phyloP scores from a whole-genome alignment of 1,140 invertebrate genomes.

The Heliconius himera region DNA sequence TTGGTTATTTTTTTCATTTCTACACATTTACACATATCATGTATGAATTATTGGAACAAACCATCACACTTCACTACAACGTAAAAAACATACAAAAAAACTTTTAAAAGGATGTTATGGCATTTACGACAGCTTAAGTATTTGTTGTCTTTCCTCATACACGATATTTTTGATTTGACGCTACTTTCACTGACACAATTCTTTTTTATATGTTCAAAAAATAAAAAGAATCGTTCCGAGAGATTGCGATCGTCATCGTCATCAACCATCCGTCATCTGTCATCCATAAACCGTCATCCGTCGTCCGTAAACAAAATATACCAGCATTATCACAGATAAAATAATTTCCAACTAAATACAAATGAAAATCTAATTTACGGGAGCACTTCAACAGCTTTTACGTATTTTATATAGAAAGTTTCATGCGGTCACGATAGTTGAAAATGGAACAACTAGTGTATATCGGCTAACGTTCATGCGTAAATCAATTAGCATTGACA shows the following conservation, averaged over 20 bases:
- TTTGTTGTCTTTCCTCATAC: no score
- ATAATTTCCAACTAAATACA: not conserved
- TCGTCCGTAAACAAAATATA: not conserved
- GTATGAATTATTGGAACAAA: no score
- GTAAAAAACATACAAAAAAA: no score
- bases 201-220: no score
- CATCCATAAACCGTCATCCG: not conserved
- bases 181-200: no score
- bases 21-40: no score
- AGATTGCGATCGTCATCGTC: not conserved
- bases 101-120: no score
- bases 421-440: slow-evolving; percentile 18
- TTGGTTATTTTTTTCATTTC: no score
- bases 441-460: slow-evolving; percentile 31
- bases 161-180: no score
- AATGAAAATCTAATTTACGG: not conserved
- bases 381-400: not conserved
- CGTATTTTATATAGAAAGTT: slow-evolving; percentile 14
- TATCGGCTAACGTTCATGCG: slow-evolving; percentile 34
- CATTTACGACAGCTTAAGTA: no score
- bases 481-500: slow-evolving; percentile 55
- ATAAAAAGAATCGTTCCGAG: not conserved
- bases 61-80: no score
- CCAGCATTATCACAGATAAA: no score
- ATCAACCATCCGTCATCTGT: not conserved